Conservation (phyloP, 2,888 invertebrate genomes). For the Cryptops parisi region DNA sequence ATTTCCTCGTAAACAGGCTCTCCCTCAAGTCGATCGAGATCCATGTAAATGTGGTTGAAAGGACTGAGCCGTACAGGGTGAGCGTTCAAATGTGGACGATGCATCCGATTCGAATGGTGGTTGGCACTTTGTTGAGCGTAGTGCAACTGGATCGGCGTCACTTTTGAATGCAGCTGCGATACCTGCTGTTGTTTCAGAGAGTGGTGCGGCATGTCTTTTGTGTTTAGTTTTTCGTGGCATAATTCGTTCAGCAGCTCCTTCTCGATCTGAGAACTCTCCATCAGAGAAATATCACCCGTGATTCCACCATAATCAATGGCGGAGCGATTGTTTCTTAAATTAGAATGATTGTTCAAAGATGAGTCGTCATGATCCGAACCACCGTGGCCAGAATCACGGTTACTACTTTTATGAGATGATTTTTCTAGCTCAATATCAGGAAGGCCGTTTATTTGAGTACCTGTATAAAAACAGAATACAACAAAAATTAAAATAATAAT, state of each 20-base stretch:
- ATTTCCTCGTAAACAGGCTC: slow-evolving; percentile 65
- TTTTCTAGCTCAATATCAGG: slow-evolving; percentile 17
- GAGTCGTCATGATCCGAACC: slow-evolving; percentile 51
- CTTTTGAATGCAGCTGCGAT: slow-evolving; percentile 1
- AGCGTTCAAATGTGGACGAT: slow-evolving; percentile 14
- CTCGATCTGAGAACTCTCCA: slow-evolving; percentile 15
- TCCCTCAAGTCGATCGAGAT: slow-evolving; percentile 50
- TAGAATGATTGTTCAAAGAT: slow-evolving; percentile 34
- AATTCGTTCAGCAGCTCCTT: slow-evolving; percentile 11
- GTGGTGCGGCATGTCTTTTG: too few species aligned
- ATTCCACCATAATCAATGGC: slow-evolving; percentile 16
- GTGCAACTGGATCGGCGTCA: slow-evolving; percentile 28
- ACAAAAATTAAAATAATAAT: too few species aligned
- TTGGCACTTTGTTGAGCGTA: slow-evolving; percentile 39
- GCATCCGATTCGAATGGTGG: slow-evolving; percentile 26
- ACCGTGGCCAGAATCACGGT: slow-evolving; percentile 40
- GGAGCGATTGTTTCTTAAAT: slow-evolving; percentile 9
- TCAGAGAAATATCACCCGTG: slow-evolving; percentile 16
- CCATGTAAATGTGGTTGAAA: slow-evolving; percentile 62
- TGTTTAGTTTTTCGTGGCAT: slow-evolving; percentile 6
- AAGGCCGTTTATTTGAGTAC: slow-evolving; percentile 8
- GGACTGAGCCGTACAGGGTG: slow-evolving; percentile 37
- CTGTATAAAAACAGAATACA: too few species aligned
- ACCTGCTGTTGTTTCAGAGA: slow-evolving; percentile 14
- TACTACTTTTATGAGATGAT: slow-evolving; percentile 16